Evolutionary conservation across 2,888 invertebrate species (phyloP), one percentile per base, ranked within the genome.

Genomic region (Lasioglossum leucozonium): DNA sequence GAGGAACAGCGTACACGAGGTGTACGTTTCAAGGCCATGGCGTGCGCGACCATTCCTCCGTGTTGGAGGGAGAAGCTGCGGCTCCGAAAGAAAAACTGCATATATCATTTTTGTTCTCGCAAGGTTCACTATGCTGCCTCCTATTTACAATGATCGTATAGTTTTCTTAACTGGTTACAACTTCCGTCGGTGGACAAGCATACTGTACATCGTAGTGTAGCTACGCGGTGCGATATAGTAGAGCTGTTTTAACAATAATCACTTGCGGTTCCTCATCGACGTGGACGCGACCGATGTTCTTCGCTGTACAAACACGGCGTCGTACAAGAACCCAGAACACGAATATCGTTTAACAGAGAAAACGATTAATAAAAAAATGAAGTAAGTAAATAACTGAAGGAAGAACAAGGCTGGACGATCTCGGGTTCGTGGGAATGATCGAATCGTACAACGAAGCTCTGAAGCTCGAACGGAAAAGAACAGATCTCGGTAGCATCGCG

Each of bases 1-100:
- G 44, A 18, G 44, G 16, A 26, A 44, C 44, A 44, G 47, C 72
- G 34, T 69, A 74, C 51, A 40, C 67, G 37, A 34, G 34, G 34
- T 80, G 79, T 80, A 85, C 67, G 72, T 81, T 79, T 85, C 87
- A 88, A 88, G 88, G 88, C 87, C 87, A 87, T 88, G 88, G 81
- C 77, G 81, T 67, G 37, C 75, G 84, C 47, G 69, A 83, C 79
- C 81, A 37, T 69, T 85, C 47, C 44, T 30, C 69, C 55, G 58
- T 69, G 62, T 72, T 10, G 62, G 22, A 55, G n/a, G n/a, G 11
- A n/a, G 55, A 55, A 55, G 51, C 10, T 51, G 22, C 22, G 51
- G 51, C 51, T 51, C 16, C 62, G 30, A 72, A 74, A 75, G 75
- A 74, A 82, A n/a, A 77, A 67, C 77, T 72, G 75, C 73, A 34